phyloP scores from a whole-genome alignment of 2,113 vertebrate genomes.

The Siniperca chuatsi region DNA sequence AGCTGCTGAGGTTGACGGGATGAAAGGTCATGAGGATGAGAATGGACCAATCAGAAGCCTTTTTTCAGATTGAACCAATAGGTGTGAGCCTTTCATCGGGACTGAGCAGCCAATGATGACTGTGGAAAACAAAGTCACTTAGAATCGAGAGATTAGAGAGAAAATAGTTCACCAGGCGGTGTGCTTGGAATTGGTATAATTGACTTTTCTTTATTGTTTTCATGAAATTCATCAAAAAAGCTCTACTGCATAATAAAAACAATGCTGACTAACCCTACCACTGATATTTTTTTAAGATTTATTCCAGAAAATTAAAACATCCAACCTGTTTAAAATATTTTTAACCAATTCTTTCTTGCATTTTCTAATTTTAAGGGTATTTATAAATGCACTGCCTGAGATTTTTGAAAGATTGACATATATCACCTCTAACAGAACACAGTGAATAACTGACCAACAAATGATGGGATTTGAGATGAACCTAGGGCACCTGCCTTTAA shows the following conservation, averaged over 20 bases:
- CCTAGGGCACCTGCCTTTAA: too few species aligned
- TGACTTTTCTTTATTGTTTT: background rate
- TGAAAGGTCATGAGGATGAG: background rate
- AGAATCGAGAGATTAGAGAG: background rate
- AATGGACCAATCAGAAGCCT: conserved; percentile 47
- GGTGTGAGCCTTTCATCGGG: too few species aligned
- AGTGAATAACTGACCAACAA: background rate
- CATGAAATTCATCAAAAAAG: background rate
- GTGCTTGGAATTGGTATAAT: background rate
- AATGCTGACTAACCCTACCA: background rate
- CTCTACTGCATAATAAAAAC: background rate
- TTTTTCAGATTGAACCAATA: conserved; percentile 34
- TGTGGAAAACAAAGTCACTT: background rate
- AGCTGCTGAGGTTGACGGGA: background rate
- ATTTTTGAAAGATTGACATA: background rate
- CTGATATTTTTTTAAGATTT: background rate
- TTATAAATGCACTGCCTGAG: background rate
- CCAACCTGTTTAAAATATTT: too few species aligned
- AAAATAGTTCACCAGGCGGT: background rate
- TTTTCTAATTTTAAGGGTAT: background rate
- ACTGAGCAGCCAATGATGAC: conserved; percentile 3
- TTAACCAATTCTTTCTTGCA: background rate
- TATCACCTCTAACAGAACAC: background rate
- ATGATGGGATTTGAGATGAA: background rate
- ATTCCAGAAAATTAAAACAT: background rate